Base-by-base conservation (phyloP, 1,140 invertebrate species). In the Cydia splendana region DNA sequence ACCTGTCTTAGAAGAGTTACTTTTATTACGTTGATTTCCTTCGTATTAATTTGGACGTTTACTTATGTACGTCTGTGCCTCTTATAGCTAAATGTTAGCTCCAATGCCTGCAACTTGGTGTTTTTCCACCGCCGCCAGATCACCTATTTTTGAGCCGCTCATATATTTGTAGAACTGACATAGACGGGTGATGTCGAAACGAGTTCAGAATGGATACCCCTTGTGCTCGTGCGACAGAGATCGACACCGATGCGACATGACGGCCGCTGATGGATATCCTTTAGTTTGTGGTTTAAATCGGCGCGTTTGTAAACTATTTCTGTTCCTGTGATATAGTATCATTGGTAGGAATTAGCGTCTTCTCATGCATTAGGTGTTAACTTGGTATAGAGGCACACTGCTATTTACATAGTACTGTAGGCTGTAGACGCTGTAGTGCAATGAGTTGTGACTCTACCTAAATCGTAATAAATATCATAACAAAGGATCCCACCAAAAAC, bases 181-280 rank as follows among this genome's bases (percentile, higher is more conserved):
- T 51, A 15, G 12, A 51, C 12, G 48, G 15, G 48, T 51, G 13
- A 48, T 15, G 45, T 48, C 45, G 45, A 48, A 48, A 48, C 45
- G 45, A 5, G 45, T 48, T 48, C 13, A 48, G 45, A 48, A 48
- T 48, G 45, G 45, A 48, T 48, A 48, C 45, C 38, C 38, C 38
- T 48, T 13, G 45, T 5, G 45, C 45, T 62, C 57, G 57, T 24
- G 57, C 18, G 57, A 62, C 57, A 62, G 18, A 62, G 57, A 62
- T 62, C 20, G 57, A 62, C 57, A 1, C 15, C 57, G 57, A 62
- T 62, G 12, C 20, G 57, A 62, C 2, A 10, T 24, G 57, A 24
- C 57, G 57, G 20, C 20, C 6, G 57, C 57, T 62, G 57, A 62
- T 62, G 57, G 57, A 62, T 62, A 20, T 24, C 57, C 15, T 62